Conservation (phyloP, 1,140 invertebrate genomes). For the Cryptotermes secundus region DNA sequence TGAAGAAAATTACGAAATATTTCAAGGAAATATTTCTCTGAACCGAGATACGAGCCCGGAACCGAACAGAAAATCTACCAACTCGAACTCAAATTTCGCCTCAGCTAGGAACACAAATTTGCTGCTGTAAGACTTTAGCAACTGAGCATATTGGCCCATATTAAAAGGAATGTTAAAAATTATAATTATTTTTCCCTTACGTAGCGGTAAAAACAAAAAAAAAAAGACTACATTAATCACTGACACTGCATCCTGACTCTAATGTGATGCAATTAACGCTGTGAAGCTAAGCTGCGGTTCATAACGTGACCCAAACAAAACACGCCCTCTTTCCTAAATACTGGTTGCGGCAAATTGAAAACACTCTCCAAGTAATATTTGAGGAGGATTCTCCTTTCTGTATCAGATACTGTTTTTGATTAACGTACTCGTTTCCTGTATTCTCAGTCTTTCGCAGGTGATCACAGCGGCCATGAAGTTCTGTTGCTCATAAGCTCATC, state of each 20-base stretch:
- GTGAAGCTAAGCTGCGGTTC: not conserved
- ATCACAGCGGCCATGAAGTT: no score
- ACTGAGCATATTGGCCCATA: not conserved
- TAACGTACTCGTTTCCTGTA: not conserved
- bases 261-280: not conserved
- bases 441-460: no score
- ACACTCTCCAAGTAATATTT: not conserved
- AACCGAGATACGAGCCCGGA: no score
- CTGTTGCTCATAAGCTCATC: no score
- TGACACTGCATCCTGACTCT: not conserved
- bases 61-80: no score
- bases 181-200: not conserved
- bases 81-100: no score
- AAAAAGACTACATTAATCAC: not conserved
- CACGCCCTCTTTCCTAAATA: not conserved
- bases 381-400: no score
- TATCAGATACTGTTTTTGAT: not conserved
- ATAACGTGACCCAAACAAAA: not conserved
- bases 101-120: no score
- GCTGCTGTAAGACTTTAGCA: no score
- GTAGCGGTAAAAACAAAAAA: not conserved
- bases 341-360: not conserved
- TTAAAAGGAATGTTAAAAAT: not conserved
- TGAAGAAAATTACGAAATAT: no score
- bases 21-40: no score